phyloP scores from a whole-genome alignment of 2,888 invertebrate genomes.

The Dicyrtoma fusca region DNA sequence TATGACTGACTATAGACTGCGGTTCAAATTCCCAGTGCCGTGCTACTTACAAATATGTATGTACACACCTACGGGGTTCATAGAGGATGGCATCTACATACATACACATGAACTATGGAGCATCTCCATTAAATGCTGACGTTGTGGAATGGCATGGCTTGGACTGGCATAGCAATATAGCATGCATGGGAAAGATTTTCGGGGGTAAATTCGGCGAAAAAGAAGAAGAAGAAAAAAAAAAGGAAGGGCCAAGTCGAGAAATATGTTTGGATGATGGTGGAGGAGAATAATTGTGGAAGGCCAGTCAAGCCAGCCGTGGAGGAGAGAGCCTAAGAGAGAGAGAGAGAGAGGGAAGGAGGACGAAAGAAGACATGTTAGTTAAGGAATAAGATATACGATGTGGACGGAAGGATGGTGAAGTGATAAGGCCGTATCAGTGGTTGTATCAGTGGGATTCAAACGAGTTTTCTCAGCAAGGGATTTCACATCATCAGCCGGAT shows the following conservation, averaged over 20 bases:
- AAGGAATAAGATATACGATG: constrained; percentile 41
- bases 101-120: no score
- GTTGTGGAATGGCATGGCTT: background rate
- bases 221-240: constrained; percentile 10
- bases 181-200: constrained; percentile 23
- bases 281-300: background rate
- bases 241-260: background rate
- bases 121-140: no score
- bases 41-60: no score
- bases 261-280: background rate
- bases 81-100: no score
- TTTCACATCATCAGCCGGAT: constrained; percentile 51
- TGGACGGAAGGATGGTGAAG: constrained; percentile 38
- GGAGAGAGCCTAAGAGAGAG: constrained; percentile 1
- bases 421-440: constrained; percentile 50
- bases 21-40: no score
- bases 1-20: no score
- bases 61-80: no score
- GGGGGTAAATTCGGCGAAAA: constrained; percentile 32
- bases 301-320: background rate
- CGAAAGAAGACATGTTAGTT: constrained; percentile 29
- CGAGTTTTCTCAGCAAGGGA: constrained; percentile 56
- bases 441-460: constrained; percentile 55
- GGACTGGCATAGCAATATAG: no score
- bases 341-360: background rate